Base-by-base conservation (phyloP, 2,797 vertebrate genomes). In the Mus caroli region DNA sequence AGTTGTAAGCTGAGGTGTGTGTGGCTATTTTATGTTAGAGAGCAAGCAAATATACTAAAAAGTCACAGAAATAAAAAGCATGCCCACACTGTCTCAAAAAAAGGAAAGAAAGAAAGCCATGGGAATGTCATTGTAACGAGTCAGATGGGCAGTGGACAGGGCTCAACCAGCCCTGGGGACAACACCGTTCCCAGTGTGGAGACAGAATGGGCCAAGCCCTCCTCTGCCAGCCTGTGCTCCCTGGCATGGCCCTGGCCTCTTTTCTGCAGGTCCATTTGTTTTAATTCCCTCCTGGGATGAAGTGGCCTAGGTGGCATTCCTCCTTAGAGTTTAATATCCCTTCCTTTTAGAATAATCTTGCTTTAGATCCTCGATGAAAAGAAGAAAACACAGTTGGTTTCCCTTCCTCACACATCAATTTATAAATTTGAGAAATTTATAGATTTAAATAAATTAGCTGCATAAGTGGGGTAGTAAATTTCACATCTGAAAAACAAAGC, bases 401-500 rank as follows among this genome's bases (percentile, higher is more conserved):
- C 13, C 76, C 93, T 69, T 50, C 64, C 73, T 34, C 20, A 71
- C 92, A 37, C 56, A 40, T 94, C 60, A 84, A 82, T 95, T 91
- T 62, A 11, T 78, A 84, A 91, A 56, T 76, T 85, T 28, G 60
- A 83, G 64, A 93, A 94, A 76, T 37, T 37, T 71, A 71, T 37
- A 37, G 37, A 37, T 71, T 71, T 71, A 93, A 94, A 87, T 73
- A 87, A 89, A 62, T 20, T 3, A 43, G 20, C 9, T 52, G n/a
- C 20, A 17, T 15, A 26, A 62, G 31, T 75, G 94, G 43, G 93
- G 52, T 3, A 86, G 43, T 83, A 75, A 73, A 84, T 56, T 87
- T 34, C 67, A 31, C 43, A 80, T 91, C 26, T 90, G 83, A 94
- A 88, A 78, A 91, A 94, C 88, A 78, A 78, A 91, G 93, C 88